These are phyloP conservation scores for Drosophila lacicola DNA, from an alignment of 2,888 invertebrate species.

Conservation along the genomic window DNA sequence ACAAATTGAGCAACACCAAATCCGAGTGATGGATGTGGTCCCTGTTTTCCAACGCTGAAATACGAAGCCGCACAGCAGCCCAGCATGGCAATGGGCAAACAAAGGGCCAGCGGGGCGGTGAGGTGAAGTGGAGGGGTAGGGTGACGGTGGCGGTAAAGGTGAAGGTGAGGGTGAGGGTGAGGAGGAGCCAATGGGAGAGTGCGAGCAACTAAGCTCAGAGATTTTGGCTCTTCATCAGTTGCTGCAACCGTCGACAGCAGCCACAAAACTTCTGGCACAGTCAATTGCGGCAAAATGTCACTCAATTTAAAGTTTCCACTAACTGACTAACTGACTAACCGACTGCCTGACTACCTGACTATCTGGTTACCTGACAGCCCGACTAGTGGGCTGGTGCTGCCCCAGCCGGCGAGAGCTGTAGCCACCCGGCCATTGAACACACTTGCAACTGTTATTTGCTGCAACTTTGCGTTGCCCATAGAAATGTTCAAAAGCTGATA, in stretches of 20 bases:
- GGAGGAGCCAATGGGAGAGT: not conserved
- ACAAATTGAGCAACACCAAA: slow-evolving; percentile 52
- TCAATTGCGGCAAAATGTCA: slow-evolving; percentile 78
- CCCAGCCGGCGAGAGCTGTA: not conserved
- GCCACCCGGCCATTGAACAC: slow-evolving; percentile 23
- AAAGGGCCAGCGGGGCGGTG: not conserved
- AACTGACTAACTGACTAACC: slow-evolving; percentile 56
- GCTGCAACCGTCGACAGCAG: slow-evolving; percentile 25
- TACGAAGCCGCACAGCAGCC: slow-evolving; percentile 16
- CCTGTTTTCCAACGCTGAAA: slow-evolving; percentile 29
- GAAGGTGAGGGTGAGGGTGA: no score
- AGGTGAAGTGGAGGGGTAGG: not conserved
- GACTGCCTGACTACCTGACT: slow-evolving; percentile 15
- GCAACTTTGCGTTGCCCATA: slow-evolving; percentile 60
- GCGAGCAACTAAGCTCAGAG: slow-evolving; percentile 21
- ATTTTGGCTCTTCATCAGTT: slow-evolving; percentile 37
- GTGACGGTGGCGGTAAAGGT: no score
- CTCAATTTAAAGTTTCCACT: slow-evolving; percentile 73
- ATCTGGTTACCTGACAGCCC: slow-evolving; percentile 10
- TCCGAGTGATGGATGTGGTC: slow-evolving; percentile 50
- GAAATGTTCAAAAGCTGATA: slow-evolving; percentile 41
- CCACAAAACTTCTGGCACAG: slow-evolving; percentile 64
- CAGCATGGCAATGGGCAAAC: not conserved
- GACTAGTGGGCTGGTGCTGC: slow-evolving; percentile 14
- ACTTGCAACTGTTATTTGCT: slow-evolving; percentile 62